Percentiles rank a stretch among this genome's conserved stretches.
Evolutionary conservation across 2,888 invertebrate species (phyloP).

Genomic region (Agonopterix subpropinquella): DNA sequence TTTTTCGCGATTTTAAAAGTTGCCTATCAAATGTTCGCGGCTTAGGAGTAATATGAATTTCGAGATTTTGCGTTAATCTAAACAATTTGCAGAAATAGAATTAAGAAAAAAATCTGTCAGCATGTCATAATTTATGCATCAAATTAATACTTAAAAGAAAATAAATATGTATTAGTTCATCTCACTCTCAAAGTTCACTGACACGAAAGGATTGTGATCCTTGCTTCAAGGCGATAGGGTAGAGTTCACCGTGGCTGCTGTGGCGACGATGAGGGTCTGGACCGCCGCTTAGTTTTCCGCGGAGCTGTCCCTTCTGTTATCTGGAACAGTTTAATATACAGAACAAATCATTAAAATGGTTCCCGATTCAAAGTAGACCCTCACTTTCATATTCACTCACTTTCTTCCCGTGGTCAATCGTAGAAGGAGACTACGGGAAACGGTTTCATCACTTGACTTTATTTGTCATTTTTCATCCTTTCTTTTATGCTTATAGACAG

Average conservation of each 20-base stretch:
- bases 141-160: neutral
- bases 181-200: neutral
- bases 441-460: too few relatives aligned
- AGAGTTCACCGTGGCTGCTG: conserved; percentile 31
- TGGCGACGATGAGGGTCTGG: conserved; percentile 29
- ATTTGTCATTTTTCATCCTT: too few relatives aligned
- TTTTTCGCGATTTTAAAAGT: too few relatives aligned
- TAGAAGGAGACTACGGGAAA: too few relatives aligned
- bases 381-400: too few relatives aligned
- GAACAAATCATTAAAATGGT: too few relatives aligned
- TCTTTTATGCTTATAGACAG: too few relatives aligned
- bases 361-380: too few relatives aligned
- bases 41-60: too few relatives aligned
- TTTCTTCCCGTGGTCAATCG: too few relatives aligned
- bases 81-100: neutral
- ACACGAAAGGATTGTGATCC: neutral
- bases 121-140: neutral
- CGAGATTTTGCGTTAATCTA: too few relatives aligned
- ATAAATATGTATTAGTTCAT: neutral
- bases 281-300: conserved; percentile 31
- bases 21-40: too few relatives aligned
- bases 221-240: conserved; percentile 1
- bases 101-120: neutral
- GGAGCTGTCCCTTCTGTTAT: conserved; percentile 33
- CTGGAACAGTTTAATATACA: conserved; percentile 26